Base-by-base conservation (phyloP, 2,113 vertebrate species). In the Sorex fumeus region DNA sequence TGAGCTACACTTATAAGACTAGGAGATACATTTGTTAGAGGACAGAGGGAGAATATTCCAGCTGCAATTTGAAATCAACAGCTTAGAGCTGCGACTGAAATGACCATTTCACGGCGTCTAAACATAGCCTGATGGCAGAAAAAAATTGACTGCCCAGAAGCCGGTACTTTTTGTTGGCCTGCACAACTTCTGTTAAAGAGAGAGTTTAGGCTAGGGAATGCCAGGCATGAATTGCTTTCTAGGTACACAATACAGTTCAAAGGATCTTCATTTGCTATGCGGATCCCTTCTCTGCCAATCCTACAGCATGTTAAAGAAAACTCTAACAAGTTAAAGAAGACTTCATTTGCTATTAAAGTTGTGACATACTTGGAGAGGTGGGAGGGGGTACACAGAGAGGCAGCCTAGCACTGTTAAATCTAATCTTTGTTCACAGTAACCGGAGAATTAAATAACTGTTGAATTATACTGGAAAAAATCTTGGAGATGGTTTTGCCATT, bases 71-170 rank as follows among this genome's bases (percentile, higher is more conserved):
- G 40, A 43, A 30, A 70, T 47, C 57, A 74, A 45, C 13, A 45
- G 90, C 84, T 12, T 67, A 0, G 6, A 75, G 28, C 66, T 27
- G 76, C n/a, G 28, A 60, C 45, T 83, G 53, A 25, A 93, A 91
- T 91, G 92, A 83, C 86, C 76, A 28, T 90, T 88, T 92, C 60
- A 60, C 91, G 91, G 86, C 88, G 71, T 82, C 88, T 80, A 30
- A 85, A 67, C 13, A 84, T 74, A 88, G 75, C 27, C 87, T 21
- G 9, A 28, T 84, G 83, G 79, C 79, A 84, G 86, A 93, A 3
- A 11, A 3, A 11, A 67, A 72, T 87, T 57, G 87, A 60, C 67
- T 89, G 50, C 91, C 40, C 82, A 57, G 93, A 95, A 94, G 87
- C 87, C 69, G 6, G 6, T n/a, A 47, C 16, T 86, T 81, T 81